These are phyloP conservation scores for Onychomys leucogaster DNA, from an alignment of 2,797 vertebrate genomes.

Conservation along the genomic window DNA sequence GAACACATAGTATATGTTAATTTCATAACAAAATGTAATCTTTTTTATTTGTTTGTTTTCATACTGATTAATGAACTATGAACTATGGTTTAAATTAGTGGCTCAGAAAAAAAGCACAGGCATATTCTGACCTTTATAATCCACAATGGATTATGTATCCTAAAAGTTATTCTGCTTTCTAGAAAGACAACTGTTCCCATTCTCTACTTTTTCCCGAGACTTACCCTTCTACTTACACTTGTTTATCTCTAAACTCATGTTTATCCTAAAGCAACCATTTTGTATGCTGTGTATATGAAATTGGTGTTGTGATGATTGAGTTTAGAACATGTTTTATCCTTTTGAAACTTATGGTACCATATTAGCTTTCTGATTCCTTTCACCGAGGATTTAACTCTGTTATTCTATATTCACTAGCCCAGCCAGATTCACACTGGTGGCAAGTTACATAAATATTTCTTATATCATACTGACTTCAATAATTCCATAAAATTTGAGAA, in stretches of 20 bases:
- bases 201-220: not conserved
- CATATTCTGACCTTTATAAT: not conserved
- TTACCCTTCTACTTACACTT: not conserved
- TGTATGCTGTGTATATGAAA: not conserved
- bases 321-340: no score
- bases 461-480: not conserved
- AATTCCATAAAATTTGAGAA: slow-evolving; percentile 3
- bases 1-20: not conserved
- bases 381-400: not conserved
- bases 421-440: not conserved
- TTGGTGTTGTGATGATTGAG: not conserved
- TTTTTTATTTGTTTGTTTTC: slow-evolving; percentile 7
- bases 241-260: not conserved
- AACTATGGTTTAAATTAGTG: not conserved
- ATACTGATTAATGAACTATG: not conserved
- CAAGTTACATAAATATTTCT: not conserved
- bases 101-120: not conserved
- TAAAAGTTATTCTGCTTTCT: not conserved
- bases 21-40: not conserved
- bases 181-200: slow-evolving; percentile 13
- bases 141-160: not conserved
- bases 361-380: not conserved
- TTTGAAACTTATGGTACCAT: not conserved
- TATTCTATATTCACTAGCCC: not conserved
- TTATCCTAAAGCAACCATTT: not conserved